Conservation (phyloP, 1,140 invertebrate species). For the Holcopasites calliopsidis region DNA sequence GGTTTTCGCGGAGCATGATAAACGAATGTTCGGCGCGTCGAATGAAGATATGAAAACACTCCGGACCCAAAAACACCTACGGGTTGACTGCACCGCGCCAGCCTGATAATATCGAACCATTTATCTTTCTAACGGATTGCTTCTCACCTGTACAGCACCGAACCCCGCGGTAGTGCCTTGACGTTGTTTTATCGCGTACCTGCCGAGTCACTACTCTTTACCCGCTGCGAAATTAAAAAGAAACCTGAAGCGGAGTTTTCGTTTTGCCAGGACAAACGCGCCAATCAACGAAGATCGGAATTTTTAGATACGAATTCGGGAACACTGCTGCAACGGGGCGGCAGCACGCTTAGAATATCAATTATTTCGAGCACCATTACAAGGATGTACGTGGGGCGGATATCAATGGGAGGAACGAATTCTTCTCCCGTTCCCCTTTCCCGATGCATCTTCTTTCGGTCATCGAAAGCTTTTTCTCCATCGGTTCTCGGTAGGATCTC, state of each 20-base stretch:
- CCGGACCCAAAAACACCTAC: background rate
- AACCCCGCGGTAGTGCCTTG: background rate
- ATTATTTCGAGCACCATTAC: background rate
- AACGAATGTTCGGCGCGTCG: slow-evolving; percentile 20
- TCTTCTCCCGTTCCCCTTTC: too few species aligned
- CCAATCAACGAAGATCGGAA: background rate
- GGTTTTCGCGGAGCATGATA: background rate
- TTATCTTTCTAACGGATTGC: slow-evolving; percentile 36
- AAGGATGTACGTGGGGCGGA: background rate
- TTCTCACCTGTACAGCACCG: background rate
- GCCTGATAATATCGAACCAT: slow-evolving; percentile 21
- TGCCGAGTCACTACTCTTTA: too few species aligned
- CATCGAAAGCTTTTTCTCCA: too few species aligned
- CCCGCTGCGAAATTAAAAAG: background rate
- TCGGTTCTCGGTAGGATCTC: too few species aligned
- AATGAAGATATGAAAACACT: slow-evolving; percentile 21
- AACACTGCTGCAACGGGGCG: background rate
- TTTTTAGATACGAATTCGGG: background rate
- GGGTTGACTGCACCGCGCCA: background rate
- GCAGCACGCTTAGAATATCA: slow-evolving; percentile 2
- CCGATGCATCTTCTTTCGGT: too few species aligned
- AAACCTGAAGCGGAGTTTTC: background rate
- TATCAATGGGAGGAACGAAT: too few species aligned
- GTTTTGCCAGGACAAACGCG: too few species aligned
- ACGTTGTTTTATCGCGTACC: background rate